Evolutionary conservation across 2,888 invertebrate genomes (phyloP), one percentile per base, ranked within the genome.

Genomic region (Cremastobaeus sp.): DNA sequence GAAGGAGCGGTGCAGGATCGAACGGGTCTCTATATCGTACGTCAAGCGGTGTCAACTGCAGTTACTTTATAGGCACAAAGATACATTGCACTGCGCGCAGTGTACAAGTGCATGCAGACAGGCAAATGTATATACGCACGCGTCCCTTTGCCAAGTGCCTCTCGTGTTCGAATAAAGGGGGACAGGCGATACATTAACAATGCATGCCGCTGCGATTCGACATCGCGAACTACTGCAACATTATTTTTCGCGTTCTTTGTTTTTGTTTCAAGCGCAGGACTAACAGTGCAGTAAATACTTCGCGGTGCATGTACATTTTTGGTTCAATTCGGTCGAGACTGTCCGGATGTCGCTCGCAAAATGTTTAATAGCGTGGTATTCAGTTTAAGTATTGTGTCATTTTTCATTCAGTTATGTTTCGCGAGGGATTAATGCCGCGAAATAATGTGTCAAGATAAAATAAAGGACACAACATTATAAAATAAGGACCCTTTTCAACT

Each of bases 51-150:
- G 74, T 70, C 74, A 70, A 74, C 74, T 74, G 74, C 74, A 70
- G 74, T 74, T 74, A 74, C 74, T 74, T 70, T 70, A 74, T 66
- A 74, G 69, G 69, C 74, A 70, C 74, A 74, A 74, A 74, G 74
- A 74, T 74, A 74, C 74, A 75, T 70, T 71, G 70, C 70, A 62
- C 68, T 66, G 70, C 48, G 66, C 70, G 30, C 66, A 55, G 34
- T 75, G 74, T 74, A 75, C 74, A 75, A 75, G 74, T 71, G 70
- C 71, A 71, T 68, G 66, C 74, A 52, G 74, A 66, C 74, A 62
- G 66, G 52, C 34, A 62, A 71, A 75, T 75, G 70, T 71, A 75
- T 75, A 71, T 71, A 68, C 66, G 70, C 74, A 71, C 71, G 74
- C 70, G 74, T 75, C 70, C 74, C 75, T 71, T 71, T 62, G 68